Evolutionary conservation across 1,140 invertebrate species (phyloP), one percentile per base, ranked within the genome.

Genomic region (Drosophila nannoptera): DNA sequence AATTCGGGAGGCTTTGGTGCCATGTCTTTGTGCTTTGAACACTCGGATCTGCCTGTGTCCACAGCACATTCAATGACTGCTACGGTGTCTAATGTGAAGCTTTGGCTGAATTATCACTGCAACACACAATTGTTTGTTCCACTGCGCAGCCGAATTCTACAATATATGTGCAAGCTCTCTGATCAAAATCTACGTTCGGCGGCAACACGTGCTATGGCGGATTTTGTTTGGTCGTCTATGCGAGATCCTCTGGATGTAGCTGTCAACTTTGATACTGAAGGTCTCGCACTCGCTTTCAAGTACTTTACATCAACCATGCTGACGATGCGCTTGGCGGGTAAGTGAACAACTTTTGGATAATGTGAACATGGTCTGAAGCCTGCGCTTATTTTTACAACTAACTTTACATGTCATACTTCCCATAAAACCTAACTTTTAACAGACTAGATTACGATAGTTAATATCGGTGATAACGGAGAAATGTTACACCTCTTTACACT

Each of bases 201-300:
- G 16, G 96, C 95, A 35, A 96, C 95, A 33, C 94, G 96, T 76
- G 96, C 95, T 70, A 97, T 98, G 95, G 96, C 96, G 69, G 95
- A 98, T 91, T 96, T 97, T 80, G 97, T 98, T 93, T 97, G 96
- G 96, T 95, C 94, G 69, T 95, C 96, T 2, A 94, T 97, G 7
- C 97, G 97, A 84, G 96, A 98, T 91, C 96, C 96, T 2, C 90
- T 97, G 36, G 96, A 97, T 87, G 93, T 95, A 0, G 95, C 96
- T 16, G 90, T 96, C 32, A 93, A 94, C 5, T 97, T 97, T 89
- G 97, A 98, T 90, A 92, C 92, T 11, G 97, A 98, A 89, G 97
- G 97, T 1, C 90, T 99, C 29, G 94, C 96, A 67, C 90, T 98
- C 63, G 97, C 97, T 14, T 97, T 97, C 86, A 98, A 98, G 89